Conservation (phyloP, 2,888 invertebrate genomes). For the Lissonota sp. region DNA sequence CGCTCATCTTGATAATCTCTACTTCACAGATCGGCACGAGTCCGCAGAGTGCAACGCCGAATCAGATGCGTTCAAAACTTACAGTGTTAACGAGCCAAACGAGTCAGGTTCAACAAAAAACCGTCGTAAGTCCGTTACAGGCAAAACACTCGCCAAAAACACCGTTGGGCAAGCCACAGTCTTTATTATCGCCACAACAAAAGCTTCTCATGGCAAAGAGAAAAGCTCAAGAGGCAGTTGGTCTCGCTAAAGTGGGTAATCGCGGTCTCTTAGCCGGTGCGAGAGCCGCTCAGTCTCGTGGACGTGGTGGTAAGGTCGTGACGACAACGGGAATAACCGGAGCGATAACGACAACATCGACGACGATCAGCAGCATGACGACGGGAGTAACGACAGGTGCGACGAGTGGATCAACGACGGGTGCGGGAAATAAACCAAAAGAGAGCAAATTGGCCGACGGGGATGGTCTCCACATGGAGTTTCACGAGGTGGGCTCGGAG, state of each 20-base stretch:
- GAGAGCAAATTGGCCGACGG: conserved; percentile 83
- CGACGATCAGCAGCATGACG: conserved; percentile 34
- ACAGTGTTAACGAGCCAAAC: conserved; percentile 73
- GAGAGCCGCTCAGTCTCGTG: conserved; percentile 66
- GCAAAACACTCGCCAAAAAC: conserved; percentile 75
- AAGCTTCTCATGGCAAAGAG: conserved; percentile 81
- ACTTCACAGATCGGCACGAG: conserved; percentile 57
- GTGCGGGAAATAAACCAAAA: conserved; percentile 74
- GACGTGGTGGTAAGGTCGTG: conserved; percentile 72
- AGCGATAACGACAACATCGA: background rate
- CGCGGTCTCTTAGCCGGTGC: conserved; percentile 72
- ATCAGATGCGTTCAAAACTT: conserved; percentile 76
- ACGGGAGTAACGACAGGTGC: conserved; percentile 53
- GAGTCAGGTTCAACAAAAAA: conserved; percentile 73
- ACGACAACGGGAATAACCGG: conserved; percentile 2
- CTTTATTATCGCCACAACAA: conserved; percentile 80
- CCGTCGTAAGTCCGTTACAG: conserved; percentile 70
- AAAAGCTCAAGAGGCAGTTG: conserved; percentile 81
- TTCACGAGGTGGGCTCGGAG: conserved; percentile 82
- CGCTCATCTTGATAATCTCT: too few species aligned
- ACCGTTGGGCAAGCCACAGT: conserved; percentile 70
- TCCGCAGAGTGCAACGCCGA: conserved; percentile 67
- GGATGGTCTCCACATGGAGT: conserved; percentile 83
- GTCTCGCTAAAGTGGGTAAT: conserved; percentile 74
- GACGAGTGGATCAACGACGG: conserved; percentile 56